Evolutionary conservation across 2,888 invertebrate genomes (phyloP).

Genomic region (Rhorus exstirpatorius): DNA sequence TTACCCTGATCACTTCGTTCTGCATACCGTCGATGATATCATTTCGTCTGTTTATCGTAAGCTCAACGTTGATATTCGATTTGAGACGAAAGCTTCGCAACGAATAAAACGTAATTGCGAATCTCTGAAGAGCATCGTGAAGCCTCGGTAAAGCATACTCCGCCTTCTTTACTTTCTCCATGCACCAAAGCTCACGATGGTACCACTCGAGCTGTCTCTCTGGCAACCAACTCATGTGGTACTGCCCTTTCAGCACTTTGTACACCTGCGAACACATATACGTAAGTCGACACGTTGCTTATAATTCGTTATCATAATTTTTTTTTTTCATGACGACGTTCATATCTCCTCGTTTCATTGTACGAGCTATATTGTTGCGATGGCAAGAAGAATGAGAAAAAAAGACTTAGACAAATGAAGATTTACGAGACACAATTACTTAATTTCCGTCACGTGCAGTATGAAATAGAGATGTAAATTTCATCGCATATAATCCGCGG

Average conservation of each 20-base stretch:
- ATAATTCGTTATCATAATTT: slow-evolving; percentile 45
- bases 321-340: slow-evolving; percentile 33
- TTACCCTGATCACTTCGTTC: slow-evolving; percentile 82
- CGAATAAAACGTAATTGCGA: slow-evolving; percentile 86
- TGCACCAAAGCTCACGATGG: slow-evolving; percentile 83
- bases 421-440: slow-evolving; percentile 5
- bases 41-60: slow-evolving; percentile 86
- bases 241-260: slow-evolving; percentile 83
- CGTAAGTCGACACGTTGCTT: slow-evolving; percentile 61
- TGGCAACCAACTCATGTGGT: slow-evolving; percentile 86
- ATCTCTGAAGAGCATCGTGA: slow-evolving; percentile 87
- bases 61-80: slow-evolving; percentile 86
- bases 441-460: slow-evolving; percentile 4
- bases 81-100: slow-evolving; percentile 83
- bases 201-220: slow-evolving; percentile 85
- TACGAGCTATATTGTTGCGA: background rate
- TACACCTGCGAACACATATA: slow-evolving; percentile 81
- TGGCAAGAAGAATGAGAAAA: slow-evolving; percentile 7
- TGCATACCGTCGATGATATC: slow-evolving; percentile 85
- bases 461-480: slow-evolving; percentile 26
- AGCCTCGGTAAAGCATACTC: slow-evolving; percentile 88
- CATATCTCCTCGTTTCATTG: slow-evolving; percentile 22
- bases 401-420: background rate
- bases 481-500: slow-evolving; percentile 24
- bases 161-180: slow-evolving; percentile 87